Evolutionary conservation across 64 coral and sea anemone species (phyloP).

Genomic region (Pachyseris speciosa): DNA sequence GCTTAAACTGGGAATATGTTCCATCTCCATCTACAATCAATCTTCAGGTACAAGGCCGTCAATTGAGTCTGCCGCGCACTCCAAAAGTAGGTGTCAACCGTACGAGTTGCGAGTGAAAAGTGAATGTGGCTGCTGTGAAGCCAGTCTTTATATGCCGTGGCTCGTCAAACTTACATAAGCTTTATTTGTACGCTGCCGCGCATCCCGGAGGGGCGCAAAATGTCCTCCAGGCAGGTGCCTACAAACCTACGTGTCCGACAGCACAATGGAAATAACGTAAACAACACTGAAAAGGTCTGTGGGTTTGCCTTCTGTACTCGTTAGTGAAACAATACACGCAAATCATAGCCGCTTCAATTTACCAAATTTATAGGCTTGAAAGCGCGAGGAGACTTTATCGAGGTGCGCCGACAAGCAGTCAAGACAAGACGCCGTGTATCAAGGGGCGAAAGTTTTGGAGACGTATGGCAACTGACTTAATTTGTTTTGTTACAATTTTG

Average conservation of each 20-base stretch:
- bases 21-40: neutral
- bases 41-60: neutral
- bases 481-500: slow-evolving; percentile 53
- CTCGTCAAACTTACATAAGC: neutral
- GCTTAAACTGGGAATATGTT: slow-evolving; percentile 19
- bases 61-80: neutral
- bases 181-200: slow-evolving; percentile 1
- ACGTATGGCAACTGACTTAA: slow-evolving; percentile 45
- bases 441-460: neutral
- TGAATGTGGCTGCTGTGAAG: slow-evolving; percentile 41
- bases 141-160: slow-evolving; percentile 35
- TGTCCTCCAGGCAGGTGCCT: slow-evolving; percentile 53
- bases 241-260: slow-evolving; percentile 22
- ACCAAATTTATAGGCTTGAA: slow-evolving; percentile 1
- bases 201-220: slow-evolving; percentile 45
- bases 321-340: slow-evolving; percentile 21
- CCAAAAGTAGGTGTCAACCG: slow-evolving; percentile 1
- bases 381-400: neutral
- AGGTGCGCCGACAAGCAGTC: neutral
- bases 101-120: neutral
- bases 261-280: slow-evolving; percentile 45
- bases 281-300: slow-evolving; percentile 21
- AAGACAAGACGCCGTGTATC: neutral
- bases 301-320: neutral
- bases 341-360: neutral